Evolutionary conservation across 2,113 vertebrate species (phyloP), one percentile per base, ranked within the genome.

Genomic region (Promerops cafer): DNA sequence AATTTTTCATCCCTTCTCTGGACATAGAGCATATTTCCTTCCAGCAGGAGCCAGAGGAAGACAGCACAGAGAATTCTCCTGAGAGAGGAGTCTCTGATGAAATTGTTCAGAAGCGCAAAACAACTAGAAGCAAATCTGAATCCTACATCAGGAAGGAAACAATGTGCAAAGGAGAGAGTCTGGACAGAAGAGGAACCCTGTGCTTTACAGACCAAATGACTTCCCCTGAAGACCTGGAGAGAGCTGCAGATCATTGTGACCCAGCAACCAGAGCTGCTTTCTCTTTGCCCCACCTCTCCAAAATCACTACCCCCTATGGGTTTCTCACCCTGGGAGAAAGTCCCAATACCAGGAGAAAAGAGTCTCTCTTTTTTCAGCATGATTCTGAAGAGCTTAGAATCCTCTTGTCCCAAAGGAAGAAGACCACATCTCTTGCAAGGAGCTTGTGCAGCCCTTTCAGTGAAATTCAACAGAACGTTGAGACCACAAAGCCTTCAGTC

Each of bases 1-100:
- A 97, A 77, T 98, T 98, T 83, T 97, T 96, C 78, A 98, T 97
- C 40, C 96, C 96, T 49, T 97, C 97, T 60, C 91, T 98, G 81
- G 94, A 97, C 37, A 54, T 96, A 83, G 86, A 87, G 7, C 95
- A 76, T 37, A 37, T 77, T 61, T 80, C 49, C 21, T 90, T 96
- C 52, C 93, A 96, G 10, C 13, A 14, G 23, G 83, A 95, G 17
- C 39, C 89, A 70, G 68, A 56, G 24, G 94, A 94, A 88, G 80
- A 91, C 2, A 19, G 28, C 2, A 2, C 12, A 59, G 59, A 96
- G 20, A 45, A 33, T 16, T 65, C 33, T 76, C 4, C 87, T 14
- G 44, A 92, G 12, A 71, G 33, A 75, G 52, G 5, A 37, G 3
- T 31, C 3, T 82, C 65, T 53, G 65, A 77, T 1, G 9, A 92